Evolutionary conservation across 1,140 invertebrate genomes (phyloP).

Genomic region (Cardiocondyla obscurior): DNA sequence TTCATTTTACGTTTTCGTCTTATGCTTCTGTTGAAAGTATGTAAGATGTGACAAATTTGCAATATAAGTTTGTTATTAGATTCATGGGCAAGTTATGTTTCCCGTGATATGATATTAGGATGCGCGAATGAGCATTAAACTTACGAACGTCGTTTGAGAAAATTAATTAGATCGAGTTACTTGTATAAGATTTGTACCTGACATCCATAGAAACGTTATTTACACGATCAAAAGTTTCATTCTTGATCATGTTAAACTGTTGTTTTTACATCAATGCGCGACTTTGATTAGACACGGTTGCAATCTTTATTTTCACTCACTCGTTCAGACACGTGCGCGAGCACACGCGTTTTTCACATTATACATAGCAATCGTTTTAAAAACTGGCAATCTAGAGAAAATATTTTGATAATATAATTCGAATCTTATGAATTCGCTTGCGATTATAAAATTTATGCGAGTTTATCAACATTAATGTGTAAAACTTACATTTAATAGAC

Average conservation of each 20-base stretch:
- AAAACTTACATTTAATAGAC: neutral
- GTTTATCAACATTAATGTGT: neutral
- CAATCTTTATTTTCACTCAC: constrained; percentile 1
- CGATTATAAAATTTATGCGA: neutral
- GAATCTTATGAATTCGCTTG: constrained; percentile 1
- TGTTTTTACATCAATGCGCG: constrained; percentile 41
- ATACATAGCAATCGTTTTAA: neutral
- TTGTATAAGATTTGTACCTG: constrained; percentile 79
- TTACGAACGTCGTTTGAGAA: constrained; percentile 34
- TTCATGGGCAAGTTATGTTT: constrained; percentile 71
- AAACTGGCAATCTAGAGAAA: neutral
- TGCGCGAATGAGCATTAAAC: constrained; percentile 65
- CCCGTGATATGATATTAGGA: constrained; percentile 76
- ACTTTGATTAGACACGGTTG: constrained; percentile 19
- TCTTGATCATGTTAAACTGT: constrained; percentile 4
- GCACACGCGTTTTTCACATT: neutral
- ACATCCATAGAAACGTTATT: constrained; percentile 72
- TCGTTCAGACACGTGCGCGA: neutral
- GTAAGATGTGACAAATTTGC: constrained; percentile 80
- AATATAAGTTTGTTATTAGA: constrained; percentile 73
- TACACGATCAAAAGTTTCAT: constrained; percentile 52
- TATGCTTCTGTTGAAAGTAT: constrained; percentile 79
- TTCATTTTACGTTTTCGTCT: constrained; percentile 56
- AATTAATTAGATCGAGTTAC: constrained; percentile 66
- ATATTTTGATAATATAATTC: neutral